These are phyloP conservation scores for Phyto melanocephala DNA, from an alignment of 2,888 invertebrate species.

Conservation along the genomic window DNA sequence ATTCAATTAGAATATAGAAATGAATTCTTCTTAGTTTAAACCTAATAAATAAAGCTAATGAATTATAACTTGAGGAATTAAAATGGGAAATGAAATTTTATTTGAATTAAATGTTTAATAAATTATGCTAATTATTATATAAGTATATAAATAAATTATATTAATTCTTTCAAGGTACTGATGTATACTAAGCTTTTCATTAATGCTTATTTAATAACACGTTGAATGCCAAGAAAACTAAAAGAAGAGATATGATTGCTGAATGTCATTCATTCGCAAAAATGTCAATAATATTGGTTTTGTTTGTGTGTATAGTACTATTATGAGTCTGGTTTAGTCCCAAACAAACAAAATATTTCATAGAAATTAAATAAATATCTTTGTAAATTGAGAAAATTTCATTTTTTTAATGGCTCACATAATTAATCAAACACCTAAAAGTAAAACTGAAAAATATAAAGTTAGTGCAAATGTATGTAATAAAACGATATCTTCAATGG, in stretches of 20 bases:
- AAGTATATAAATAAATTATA: too few species aligned
- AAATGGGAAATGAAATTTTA: too few species aligned
- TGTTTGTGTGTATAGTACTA: not conserved
- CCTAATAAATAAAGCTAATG: too few species aligned
- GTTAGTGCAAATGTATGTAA: not conserved
- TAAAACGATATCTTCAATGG: not conserved
- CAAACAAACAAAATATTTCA: constrained; percentile 31
- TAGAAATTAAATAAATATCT: constrained; percentile 22
- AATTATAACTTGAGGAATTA: too few species aligned
- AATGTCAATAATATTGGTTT: not conserved
- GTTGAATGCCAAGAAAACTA: not conserved
- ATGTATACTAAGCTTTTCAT: too few species aligned
- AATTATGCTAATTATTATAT: too few species aligned
- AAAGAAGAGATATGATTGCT: not conserved
- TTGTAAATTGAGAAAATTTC: not conserved
- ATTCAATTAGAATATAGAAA: too few species aligned
- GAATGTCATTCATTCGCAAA: not conserved
- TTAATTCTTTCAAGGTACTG: too few species aligned
- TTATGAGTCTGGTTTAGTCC: constrained; percentile 5
- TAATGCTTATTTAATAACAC: too few species aligned
- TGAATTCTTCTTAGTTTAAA: too few species aligned
- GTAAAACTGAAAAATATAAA: not conserved
- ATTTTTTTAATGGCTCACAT: constrained; percentile 30
- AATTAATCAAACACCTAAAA: not conserved
- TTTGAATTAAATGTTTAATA: too few species aligned